Evolutionary conservation across 23 tunicate genomes (phyloP).

Genomic region (Corella eumyota): DNA sequence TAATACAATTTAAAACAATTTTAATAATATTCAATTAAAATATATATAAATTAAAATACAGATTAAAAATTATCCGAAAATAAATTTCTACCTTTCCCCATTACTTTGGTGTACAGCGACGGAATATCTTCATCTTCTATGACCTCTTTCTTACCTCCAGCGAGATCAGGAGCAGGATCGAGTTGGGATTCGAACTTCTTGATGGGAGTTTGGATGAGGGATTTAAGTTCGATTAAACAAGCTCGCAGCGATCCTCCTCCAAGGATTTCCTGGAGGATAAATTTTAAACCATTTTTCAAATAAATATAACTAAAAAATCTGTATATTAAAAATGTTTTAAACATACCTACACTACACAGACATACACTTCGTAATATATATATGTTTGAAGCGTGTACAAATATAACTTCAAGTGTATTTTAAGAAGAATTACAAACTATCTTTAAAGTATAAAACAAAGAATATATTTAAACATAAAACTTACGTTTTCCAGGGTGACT

Average conservation of each 20-base stretch:
- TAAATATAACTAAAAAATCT: not conserved
- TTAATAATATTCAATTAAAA: not conserved
- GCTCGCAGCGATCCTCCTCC: constrained; percentile 70
- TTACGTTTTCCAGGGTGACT: constrained; percentile 58
- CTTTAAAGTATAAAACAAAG: too few relatives aligned
- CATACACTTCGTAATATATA: too few relatives aligned
- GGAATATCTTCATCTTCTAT: constrained; percentile 80
- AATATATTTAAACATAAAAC: too few relatives aligned
- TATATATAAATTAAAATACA: not conserved
- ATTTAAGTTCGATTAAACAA: constrained; percentile 55
- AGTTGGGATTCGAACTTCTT: constrained; percentile 24
- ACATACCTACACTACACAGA: too few relatives aligned
- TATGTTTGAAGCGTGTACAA: too few relatives aligned
- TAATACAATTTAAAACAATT: too few relatives aligned
- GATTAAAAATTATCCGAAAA: not conserved
- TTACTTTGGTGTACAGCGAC: constrained; percentile 56
- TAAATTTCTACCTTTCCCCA: constrained; percentile 61
- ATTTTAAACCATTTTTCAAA: not conserved
- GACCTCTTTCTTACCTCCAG: constrained; percentile 30
- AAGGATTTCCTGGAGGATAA: constrained; percentile 37
- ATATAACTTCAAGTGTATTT: too few relatives aligned
- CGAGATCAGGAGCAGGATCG: constrained; percentile 4
- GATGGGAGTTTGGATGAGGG: constrained; percentile 77
- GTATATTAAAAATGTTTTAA: too few relatives aligned
- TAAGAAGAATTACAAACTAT: too few relatives aligned